Evolutionary conservation across 1,140 invertebrate genomes (phyloP).

Genomic region (Hestina assimilis): DNA sequence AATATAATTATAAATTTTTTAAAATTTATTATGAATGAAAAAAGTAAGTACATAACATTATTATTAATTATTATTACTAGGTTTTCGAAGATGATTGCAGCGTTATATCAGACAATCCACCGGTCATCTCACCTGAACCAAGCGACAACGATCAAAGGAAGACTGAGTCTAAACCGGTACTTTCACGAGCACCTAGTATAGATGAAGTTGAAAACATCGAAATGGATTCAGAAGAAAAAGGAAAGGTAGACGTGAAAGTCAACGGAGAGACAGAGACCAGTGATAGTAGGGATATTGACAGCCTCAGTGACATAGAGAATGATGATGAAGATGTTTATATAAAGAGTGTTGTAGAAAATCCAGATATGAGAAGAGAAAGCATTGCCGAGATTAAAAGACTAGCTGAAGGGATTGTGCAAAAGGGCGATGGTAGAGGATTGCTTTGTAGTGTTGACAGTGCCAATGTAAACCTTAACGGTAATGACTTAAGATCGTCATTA

Average conservation of each 20-base stretch:
- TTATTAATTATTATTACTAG: conserved; percentile 40
- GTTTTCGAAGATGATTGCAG: conserved; percentile 80
- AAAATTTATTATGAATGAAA: conserved; percentile 19
- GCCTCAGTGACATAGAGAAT: conserved; percentile 56
- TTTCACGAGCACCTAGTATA: conserved; percentile 66
- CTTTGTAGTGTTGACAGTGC: conserved; percentile 68
- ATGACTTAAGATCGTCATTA: conserved; percentile 44
- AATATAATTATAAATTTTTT: conserved; percentile 23
- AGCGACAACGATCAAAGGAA: conserved; percentile 70
- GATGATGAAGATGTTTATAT: conserved; percentile 58
- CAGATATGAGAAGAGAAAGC: conserved; percentile 67
- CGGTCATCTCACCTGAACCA: conserved; percentile 70
- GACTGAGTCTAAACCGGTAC: conserved; percentile 57
- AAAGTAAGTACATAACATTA: neutral
- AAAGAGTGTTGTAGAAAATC: conserved; percentile 68
- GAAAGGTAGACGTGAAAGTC: conserved; percentile 46
- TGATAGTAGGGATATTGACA: conserved; percentile 61
- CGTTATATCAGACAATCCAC: conserved; percentile 77
- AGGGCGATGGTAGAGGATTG: conserved; percentile 59
- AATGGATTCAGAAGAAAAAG: conserved; percentile 63
- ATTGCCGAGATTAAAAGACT: conserved; percentile 72
- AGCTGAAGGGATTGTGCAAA: conserved; percentile 72
- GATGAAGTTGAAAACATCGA: conserved; percentile 75
- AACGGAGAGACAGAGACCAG: conserved; percentile 67
- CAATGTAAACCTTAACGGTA: conserved; percentile 60